Evolutionary conservation across 2,888 invertebrate genomes (phyloP).

Genomic region (Linhomoeus sp.): DNA sequence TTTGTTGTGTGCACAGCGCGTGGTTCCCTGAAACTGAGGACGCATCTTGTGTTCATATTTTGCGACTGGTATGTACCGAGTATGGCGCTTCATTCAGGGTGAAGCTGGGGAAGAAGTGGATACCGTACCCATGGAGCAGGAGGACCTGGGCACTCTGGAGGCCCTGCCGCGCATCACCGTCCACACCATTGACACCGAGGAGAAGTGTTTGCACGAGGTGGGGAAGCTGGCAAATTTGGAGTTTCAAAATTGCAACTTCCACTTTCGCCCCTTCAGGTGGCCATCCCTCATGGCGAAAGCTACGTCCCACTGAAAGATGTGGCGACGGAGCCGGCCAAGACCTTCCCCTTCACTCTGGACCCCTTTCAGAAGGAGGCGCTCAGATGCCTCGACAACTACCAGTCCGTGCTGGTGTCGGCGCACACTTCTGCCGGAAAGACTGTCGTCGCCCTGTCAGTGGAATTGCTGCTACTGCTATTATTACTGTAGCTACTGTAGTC

Average conservation of each 20-base stretch:
- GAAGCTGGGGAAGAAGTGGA: slow-evolving; percentile 65
- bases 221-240: slow-evolving; percentile 4
- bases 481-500: no score
- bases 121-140: slow-evolving; percentile 56
- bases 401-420: slow-evolving; percentile 92
- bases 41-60: not conserved
- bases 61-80: not conserved
- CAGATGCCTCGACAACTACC: slow-evolving; percentile 78
- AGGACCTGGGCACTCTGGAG: not conserved
- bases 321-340: slow-evolving; percentile 59
- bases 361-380: slow-evolving; percentile 61
- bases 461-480: not conserved
- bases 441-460: slow-evolving; percentile 71
- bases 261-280: no score
- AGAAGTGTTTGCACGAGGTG: slow-evolving; percentile 91
- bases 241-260: no score
- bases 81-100: not conserved
- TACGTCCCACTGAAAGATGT: slow-evolving; percentile 42
- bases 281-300: slow-evolving; percentile 64
- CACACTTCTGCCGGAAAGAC: slow-evolving; percentile 99
- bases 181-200: slow-evolving; percentile 67
- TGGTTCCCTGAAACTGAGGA: not conserved
- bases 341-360: slow-evolving; percentile 81
- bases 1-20: not conserved
- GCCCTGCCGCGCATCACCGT: slow-evolving; percentile 57